Base-by-base conservation (phyloP, 2,113 vertebrate genomes). In the Setophaga coronata region DNA sequence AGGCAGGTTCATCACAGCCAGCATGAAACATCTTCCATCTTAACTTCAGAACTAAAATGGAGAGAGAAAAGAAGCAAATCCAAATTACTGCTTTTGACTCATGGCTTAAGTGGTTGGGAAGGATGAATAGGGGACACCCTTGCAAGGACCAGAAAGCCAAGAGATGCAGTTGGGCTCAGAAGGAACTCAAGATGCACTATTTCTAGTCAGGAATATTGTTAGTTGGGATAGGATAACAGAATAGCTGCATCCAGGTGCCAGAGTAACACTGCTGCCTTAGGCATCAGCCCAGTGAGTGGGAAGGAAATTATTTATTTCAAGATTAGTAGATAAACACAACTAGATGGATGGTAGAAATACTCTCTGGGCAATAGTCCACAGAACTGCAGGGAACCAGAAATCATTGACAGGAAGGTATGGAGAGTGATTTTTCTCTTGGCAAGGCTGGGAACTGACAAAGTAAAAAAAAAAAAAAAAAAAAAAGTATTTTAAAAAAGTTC, bases 291-390 rank as follows among this genome's bases (percentile, higher is more conserved):
- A 84, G 8, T 58, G 45, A 60, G 69, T 82, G 38, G 61, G 47
- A 54, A 89, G 61, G 74, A 69, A 40, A 38, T 48, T 8, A 34
- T 62, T 94, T 82, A 51, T 80, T 95, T 66, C 57, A 88, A 57
- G 33, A 62, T 87, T 45, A 87, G 51, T 82, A 53, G 61, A 84
- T 90, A 95, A 96, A 76, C 47, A 81, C 57, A 74, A 28, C 72
- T 74, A 92, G 95, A 91, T 92, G 88, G 83, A 84, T 43, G 50
- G 56, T 40, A 67, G 50, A 56, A 86, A 48, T 81, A 83, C 72
- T 94, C 92, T 82, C 64, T 93, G 72, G 64, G 54, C 91, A 62
- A 88, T 61, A 91, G 42, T 87, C 47, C 70, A 71, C 70, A 86
- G 58, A 86, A 81, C 42, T 67, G 61, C 79, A 78, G 77, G 65